These are phyloP conservation scores for Donacobius atricapilla DNA, from an alignment of 2,113 vertebrate genomes.

Conservation along the genomic window DNA sequence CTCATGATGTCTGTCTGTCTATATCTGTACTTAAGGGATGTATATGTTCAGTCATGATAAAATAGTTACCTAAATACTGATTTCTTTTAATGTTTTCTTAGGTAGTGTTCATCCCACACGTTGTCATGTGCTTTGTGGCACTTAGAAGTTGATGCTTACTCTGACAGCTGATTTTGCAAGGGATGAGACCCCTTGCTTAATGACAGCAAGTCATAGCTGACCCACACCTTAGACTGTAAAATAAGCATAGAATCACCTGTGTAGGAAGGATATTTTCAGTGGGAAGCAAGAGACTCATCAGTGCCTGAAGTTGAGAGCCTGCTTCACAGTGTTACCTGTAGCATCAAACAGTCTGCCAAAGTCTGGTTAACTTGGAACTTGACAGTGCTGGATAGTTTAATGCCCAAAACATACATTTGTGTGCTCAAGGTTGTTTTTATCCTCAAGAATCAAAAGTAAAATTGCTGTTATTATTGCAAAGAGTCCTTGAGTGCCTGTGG, in stretches of 20 bases:
- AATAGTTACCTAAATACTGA: neutral
- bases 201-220: neutral
- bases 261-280: neutral
- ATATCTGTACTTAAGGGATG: neutral
- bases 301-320: neutral
- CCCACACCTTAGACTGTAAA: neutral
- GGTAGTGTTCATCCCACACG: neutral
- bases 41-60: neutral
- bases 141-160: neutral
- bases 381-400: neutral
- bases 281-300: neutral
- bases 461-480: neutral
- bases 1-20: accelerated
- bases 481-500: neutral
- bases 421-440: neutral
- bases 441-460: neutral
- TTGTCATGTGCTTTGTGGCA: neutral
- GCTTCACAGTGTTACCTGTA: neutral
- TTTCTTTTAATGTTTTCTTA: neutral
- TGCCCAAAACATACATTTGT: neutral
- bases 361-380: neutral
- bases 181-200: neutral
- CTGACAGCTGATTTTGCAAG: neutral
- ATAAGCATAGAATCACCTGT: neutral
- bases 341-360: neutral